Evolutionary conservation across 2,888 invertebrate species (phyloP).

Genomic region (Matsumyia berberina): DNA sequence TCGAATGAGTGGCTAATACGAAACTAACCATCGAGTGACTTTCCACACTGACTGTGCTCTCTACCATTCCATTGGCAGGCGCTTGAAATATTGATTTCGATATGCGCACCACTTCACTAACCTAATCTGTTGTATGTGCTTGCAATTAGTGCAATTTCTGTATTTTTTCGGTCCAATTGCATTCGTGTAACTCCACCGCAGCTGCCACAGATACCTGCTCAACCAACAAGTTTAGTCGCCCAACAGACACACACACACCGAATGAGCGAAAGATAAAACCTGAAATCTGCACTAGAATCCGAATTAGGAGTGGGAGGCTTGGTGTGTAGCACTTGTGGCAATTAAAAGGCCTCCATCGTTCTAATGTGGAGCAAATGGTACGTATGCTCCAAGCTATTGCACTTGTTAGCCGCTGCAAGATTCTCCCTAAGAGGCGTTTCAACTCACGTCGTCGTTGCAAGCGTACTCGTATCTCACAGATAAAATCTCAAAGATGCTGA

Average conservation of each 20-base stretch:
- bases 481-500: constrained; percentile 54
- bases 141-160: constrained; percentile 44
- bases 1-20: no score
- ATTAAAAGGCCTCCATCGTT: constrained; percentile 44
- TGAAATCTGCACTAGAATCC: constrained; percentile 43
- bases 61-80: constrained; percentile 15
- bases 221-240: constrained; percentile 52
- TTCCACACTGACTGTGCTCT: constrained; percentile 12
- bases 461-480: constrained; percentile 30
- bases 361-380: constrained; percentile 54
- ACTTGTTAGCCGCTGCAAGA: constrained; percentile 20
- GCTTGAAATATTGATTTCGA: constrained; percentile 49
- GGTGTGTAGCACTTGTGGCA: constrained; percentile 42
- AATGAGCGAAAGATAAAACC: background rate
- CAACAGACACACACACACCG: constrained; percentile 1
- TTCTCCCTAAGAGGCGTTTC: constrained; percentile 41
- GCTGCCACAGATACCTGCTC: constrained; percentile 55
- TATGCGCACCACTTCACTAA: constrained; percentile 32
- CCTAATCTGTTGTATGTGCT: constrained; percentile 12
- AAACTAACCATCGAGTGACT: no score
- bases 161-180: constrained; percentile 49
- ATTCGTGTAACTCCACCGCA: constrained; percentile 44
- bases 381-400: constrained; percentile 40
- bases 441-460: constrained; percentile 47
- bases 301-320: constrained; percentile 23